Evolutionary conservation across 2,797 vertebrate genomes (phyloP).

Genomic region (Ciconia nigra): DNA sequence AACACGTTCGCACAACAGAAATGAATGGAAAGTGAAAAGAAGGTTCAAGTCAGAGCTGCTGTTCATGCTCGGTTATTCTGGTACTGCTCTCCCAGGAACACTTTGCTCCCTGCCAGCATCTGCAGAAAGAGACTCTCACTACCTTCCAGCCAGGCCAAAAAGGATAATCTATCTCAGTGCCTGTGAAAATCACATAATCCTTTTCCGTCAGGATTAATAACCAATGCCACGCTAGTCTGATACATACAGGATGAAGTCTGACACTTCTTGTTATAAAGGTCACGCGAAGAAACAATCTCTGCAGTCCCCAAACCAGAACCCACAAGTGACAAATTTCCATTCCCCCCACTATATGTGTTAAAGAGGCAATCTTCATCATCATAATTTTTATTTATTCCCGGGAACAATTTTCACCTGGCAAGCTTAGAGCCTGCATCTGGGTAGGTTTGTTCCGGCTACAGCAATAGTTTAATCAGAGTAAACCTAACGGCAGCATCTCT

Average conservation of each 20-base stretch:
- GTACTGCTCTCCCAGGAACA: background rate
- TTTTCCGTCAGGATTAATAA: slow-evolving; percentile 62
- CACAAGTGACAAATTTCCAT: background rate
- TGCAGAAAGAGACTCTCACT: background rate
- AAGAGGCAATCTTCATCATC: slow-evolving; percentile 14
- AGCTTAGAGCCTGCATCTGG: background rate
- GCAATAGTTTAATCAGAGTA: background rate
- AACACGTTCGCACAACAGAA: background rate
- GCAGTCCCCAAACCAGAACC: background rate
- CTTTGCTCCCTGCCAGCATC: background rate
- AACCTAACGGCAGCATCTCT: background rate
- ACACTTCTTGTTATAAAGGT: slow-evolving; percentile 38
- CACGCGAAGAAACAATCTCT: background rate
- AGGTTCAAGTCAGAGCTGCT: background rate
- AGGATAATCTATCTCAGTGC: slow-evolving; percentile 34
- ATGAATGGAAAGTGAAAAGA: background rate
- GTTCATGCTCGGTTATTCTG: background rate
- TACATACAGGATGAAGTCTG: slow-evolving; percentile 28
- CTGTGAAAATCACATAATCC: slow-evolving; percentile 52
- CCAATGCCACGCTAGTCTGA: slow-evolving; percentile 15
- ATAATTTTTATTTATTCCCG: slow-evolving; percentile 26
- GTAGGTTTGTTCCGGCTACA: background rate
- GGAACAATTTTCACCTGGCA: background rate
- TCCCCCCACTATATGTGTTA: background rate
- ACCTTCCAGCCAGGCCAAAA: background rate